Percentiles rank a stretch among this genome's conserved stretches.
Evolutionary conservation across 2,797 vertebrate species (phyloP).

Genomic region (Pteronotus mesoamericanus): DNA sequence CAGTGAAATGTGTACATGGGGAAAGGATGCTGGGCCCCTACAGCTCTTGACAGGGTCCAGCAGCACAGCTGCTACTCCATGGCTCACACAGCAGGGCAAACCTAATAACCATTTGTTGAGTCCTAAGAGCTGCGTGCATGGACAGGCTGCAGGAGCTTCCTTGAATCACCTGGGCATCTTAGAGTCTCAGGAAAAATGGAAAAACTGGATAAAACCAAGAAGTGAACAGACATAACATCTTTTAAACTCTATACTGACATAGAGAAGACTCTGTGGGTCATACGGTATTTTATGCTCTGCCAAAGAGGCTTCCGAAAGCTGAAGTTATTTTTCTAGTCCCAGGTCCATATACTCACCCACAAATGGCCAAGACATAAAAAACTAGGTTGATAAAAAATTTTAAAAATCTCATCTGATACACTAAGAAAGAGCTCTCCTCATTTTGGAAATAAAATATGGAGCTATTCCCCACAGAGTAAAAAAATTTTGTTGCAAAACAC

Average conservation of each 20-base stretch:
- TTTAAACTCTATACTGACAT: not conserved
- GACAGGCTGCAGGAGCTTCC: too few species aligned
- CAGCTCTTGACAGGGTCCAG: not conserved
- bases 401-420: not conserved
- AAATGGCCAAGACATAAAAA: not conserved
- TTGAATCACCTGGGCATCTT: not conserved
- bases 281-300: not conserved
- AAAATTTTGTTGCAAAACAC: not conserved
- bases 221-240: not conserved
- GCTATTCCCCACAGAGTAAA: not conserved
- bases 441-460: conserved; percentile 3
- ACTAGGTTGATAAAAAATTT: not conserved
- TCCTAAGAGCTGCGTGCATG: not conserved
- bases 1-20: not conserved
- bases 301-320: not conserved
- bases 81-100: not conserved
- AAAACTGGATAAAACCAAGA: not conserved
- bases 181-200: not conserved
- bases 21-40: too few species aligned
- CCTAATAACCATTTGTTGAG: not conserved
- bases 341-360: not conserved
- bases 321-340: not conserved
- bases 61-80: not conserved
- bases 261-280: not conserved
- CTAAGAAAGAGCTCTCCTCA: not conserved